Conservation (phyloP, 2,797 vertebrate genomes). For the Brotogeris chrysoptera region DNA sequence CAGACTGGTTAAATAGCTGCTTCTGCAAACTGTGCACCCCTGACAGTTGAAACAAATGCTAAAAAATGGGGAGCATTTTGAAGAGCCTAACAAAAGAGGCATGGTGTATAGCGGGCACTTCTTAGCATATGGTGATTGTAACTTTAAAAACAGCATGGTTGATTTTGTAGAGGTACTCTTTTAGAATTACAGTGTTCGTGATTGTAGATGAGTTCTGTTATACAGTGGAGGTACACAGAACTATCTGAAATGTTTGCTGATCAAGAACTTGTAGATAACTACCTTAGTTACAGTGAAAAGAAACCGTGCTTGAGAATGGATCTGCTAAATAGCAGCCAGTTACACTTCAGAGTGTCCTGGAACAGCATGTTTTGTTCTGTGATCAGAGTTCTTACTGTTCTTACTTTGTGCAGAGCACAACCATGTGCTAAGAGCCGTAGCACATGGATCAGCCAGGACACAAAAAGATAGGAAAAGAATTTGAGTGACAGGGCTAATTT, state of each 20-base stretch:
- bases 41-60: background rate
- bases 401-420: background rate
- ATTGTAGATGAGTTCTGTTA: background rate
- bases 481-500: background rate
- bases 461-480: background rate
- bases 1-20: background rate
- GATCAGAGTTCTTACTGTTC: background rate
- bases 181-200: background rate
- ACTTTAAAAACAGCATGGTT: background rate
- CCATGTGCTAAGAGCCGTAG: background rate
- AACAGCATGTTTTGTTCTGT: background rate
- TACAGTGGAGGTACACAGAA: background rate
- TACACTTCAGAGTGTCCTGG: background rate
- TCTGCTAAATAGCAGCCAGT: background rate
- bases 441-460: background rate
- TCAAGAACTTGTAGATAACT: background rate
- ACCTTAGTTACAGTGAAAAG: background rate
- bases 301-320: background rate
- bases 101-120: rapidly evolving
- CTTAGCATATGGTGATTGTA: background rate
- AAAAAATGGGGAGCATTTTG: background rate
- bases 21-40: background rate
- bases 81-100: background rate
- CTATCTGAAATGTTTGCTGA: background rate
- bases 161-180: background rate